Evolutionary conservation across 2,113 vertebrate genomes (phyloP).

Genomic region (Chlorodrepanis virens): DNA sequence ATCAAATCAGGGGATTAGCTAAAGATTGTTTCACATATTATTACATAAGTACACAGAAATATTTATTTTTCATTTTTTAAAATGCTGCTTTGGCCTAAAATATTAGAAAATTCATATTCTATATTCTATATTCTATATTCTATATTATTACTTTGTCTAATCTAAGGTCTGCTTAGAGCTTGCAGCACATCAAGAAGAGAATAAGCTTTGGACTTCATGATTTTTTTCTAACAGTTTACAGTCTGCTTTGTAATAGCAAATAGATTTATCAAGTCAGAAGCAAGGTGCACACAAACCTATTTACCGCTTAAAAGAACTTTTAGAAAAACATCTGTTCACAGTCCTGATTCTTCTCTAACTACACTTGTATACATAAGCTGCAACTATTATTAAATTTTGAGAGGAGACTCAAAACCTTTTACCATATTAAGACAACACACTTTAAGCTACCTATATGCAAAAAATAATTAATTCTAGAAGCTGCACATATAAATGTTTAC

Average conservation of each 20-base stretch:
- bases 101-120: neutral
- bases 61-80: neutral
- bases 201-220: neutral
- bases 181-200: neutral
- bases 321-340: neutral
- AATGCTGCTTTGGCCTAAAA: neutral
- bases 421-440: neutral
- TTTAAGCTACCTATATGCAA: neutral
- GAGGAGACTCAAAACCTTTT: neutral
- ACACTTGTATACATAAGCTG: neutral
- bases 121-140: neutral
- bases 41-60: neutral
- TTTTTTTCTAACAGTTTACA: constrained; percentile 3
- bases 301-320: constrained; percentile 3
- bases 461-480: neutral
- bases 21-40: neutral
- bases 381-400: neutral
- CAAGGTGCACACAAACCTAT: neutral
- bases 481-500: neutral
- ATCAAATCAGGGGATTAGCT: neutral
- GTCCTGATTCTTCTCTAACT: neutral
- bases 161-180: constrained; percentile 4
- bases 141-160: neutral
- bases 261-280: neutral
- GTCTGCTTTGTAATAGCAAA: neutral